Evolutionary conservation across 53 echinoderm and acorn worm genomes (phyloP), one percentile per base, ranked within the genome.

Genomic region (Apostichopus leukothele): DNA sequence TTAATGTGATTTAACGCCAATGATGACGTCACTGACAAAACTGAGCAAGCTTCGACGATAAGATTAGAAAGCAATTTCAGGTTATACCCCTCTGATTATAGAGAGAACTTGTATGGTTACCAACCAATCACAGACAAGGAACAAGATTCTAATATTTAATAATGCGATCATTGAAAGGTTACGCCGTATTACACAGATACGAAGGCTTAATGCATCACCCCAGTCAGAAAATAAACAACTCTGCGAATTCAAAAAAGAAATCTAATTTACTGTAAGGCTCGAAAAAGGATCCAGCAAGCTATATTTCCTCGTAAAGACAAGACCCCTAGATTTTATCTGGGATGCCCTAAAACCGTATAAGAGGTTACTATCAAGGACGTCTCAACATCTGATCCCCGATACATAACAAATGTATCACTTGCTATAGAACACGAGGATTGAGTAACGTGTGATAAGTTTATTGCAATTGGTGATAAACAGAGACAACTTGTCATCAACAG

Each of bases 1-100:
- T 71, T 71, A 71, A 71, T 71, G 71, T 71, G 71, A 71, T 71
- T 71, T 71, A 71, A 71, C 71, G 71, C 71, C 71, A 71, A 71
- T 71, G 71, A 71, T 71, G 71, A 71, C 71, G 18, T 19, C 71
- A 19, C 20, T 21, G 71, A 71, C 18, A 19, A 71, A 71, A 21
- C 4, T 71, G 71, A 71, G 71, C 71, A 71, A 71, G 71, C 71
- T 5, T 6, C 13, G 71, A n/a, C 13, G 14, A 71, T 19, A 71
- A 5, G 18, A 71, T 71, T 71, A 71, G 71, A 13, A 19, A 71
- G 71, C 18, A 71, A 71, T 71, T 71, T 71, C 71, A 71, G 71
- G 71, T 71, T 71, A 71, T n/a, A 71, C 18, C n/a, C 71, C 18
- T 71, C 14, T 16, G 71, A 71, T 71, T 71, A 18, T n/a, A 71